Evolutionary conservation across 2,113 vertebrate species (phyloP).

Genomic region (Scopus umbretta): DNA sequence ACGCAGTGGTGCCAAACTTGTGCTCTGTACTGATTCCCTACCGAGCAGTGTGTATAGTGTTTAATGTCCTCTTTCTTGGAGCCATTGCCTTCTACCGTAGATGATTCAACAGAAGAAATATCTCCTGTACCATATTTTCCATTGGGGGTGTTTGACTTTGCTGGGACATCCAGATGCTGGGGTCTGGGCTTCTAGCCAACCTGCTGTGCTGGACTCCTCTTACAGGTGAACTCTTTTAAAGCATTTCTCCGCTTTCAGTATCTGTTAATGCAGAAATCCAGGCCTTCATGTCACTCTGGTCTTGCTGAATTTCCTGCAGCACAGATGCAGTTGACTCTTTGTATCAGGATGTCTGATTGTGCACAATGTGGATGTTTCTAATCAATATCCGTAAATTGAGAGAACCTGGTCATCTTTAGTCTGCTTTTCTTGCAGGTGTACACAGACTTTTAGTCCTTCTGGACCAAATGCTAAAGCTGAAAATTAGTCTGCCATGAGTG

Average conservation of each 20-base stretch:
- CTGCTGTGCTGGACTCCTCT: background rate
- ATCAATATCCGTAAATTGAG: background rate
- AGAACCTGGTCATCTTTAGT: background rate
- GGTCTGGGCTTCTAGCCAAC: background rate
- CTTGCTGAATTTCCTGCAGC: background rate
- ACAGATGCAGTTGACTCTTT: rapidly evolving
- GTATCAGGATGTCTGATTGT: background rate
- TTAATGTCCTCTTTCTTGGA: background rate
- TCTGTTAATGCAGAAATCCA: background rate
- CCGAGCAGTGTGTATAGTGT: background rate
- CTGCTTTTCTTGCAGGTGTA: background rate
- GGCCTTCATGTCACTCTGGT: background rate
- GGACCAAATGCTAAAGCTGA: background rate
- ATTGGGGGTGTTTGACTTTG: background rate
- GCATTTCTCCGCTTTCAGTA: background rate
- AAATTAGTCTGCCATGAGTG: background rate
- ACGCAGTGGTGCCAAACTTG: background rate
- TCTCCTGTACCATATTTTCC: background rate
- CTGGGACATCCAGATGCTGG: background rate
- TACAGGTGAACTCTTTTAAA: background rate
- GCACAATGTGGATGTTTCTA: background rate
- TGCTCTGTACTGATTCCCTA: background rate
- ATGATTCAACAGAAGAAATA: background rate
- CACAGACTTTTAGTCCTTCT: background rate
- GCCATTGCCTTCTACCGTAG: background rate